These are phyloP conservation scores for Tinea trinotella DNA, from an alignment of 2,888 invertebrate species.

Conservation along the genomic window DNA sequence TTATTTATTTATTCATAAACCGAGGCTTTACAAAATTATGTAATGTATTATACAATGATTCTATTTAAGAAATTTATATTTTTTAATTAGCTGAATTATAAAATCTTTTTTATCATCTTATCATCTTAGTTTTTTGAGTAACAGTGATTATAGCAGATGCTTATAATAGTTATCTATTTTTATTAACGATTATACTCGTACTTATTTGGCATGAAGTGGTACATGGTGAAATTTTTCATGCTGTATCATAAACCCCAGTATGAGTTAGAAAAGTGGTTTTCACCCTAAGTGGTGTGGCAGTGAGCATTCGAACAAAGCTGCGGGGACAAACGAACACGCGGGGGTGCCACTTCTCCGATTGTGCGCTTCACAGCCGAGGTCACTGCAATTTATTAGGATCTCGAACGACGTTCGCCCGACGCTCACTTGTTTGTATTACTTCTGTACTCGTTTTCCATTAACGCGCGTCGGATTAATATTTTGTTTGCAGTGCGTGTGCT, in stretches of 20 bases:
- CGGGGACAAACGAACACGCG: background rate
- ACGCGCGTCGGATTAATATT: constrained; percentile 67
- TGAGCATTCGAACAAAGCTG: constrained; percentile 1
- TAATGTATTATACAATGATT: background rate
- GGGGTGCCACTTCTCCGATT: constrained; percentile 22
- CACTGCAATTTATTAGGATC: constrained; percentile 60
- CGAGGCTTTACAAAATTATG: too few relatives aligned
- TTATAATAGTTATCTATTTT: too few relatives aligned
- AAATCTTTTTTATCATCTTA: too few relatives aligned
- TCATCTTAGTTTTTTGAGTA: too few relatives aligned
- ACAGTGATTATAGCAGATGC: too few relatives aligned
- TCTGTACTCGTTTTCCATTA: constrained; percentile 67
- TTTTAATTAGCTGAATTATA: too few relatives aligned
- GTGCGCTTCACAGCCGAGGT: constrained; percentile 44
- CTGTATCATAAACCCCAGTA: background rate
- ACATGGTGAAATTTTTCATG: background rate
- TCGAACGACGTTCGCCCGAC: constrained; percentile 31
- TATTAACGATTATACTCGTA: too few relatives aligned
- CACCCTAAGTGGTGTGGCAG: background rate
- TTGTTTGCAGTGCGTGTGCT: constrained; percentile 65
- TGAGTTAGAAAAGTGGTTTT: constrained; percentile 9
- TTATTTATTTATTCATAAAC: background rate
- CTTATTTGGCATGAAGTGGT: background rate
- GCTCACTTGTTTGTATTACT: constrained; percentile 61
- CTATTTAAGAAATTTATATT: background rate